These are phyloP conservation scores for Cacatua alba DNA, from an alignment of 2,113 vertebrate genomes.

Conservation along the genomic window DNA sequence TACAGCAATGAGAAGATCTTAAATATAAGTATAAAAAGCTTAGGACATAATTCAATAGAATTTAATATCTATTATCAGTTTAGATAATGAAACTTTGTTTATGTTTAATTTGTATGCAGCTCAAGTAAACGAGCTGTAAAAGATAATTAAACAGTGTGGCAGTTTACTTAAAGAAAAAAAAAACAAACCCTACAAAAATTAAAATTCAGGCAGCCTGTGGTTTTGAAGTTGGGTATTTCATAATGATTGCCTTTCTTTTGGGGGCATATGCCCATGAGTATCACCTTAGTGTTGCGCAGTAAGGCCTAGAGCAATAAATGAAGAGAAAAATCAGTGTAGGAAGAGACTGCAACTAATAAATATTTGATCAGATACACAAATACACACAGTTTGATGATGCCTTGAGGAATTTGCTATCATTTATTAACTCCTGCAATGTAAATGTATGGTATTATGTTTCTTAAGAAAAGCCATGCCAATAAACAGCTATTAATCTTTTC, in stretches of 20 bases:
- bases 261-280: slow-evolving; percentile 50
- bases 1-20: background rate
- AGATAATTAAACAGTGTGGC: slow-evolving; percentile 15
- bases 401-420: slow-evolving; percentile 71
- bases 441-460: background rate
- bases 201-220: slow-evolving; percentile 10
- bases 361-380: slow-evolving; percentile 80
- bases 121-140: slow-evolving; percentile 21
- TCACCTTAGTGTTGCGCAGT: slow-evolving; percentile 19
- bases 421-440: slow-evolving; percentile 62
- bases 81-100: background rate
- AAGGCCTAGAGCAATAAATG: slow-evolving; percentile 57
- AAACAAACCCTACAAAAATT: background rate
- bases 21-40: background rate
- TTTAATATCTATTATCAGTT: background rate
- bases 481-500: background rate
- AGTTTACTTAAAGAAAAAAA: slow-evolving; percentile 17
- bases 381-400: slow-evolving; percentile 77
- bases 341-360: slow-evolving; percentile 76
- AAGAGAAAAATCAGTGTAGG: slow-evolving; percentile 55
- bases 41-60: background rate
- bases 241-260: slow-evolving; percentile 45
- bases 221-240: slow-evolving; percentile 62
- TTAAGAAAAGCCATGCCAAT: background rate
- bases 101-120: slow-evolving; percentile 27